Evolutionary conservation across 2,888 invertebrate species (phyloP).

Genomic region (Athripsodes cinereus): DNA sequence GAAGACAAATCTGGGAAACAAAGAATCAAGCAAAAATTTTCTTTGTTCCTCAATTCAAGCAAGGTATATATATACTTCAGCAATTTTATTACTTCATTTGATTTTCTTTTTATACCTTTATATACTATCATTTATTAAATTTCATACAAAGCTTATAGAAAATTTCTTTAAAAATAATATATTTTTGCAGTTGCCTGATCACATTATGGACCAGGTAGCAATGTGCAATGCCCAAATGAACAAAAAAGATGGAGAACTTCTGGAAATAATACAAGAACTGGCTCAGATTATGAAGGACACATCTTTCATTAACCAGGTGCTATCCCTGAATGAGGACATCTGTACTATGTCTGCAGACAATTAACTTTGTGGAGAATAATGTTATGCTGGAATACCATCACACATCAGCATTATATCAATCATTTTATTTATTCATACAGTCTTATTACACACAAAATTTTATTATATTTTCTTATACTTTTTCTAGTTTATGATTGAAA

Average conservation of each 20-base stretch:
- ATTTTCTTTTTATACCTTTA: too few relatives aligned
- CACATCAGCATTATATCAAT: neutral
- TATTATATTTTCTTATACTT: too few relatives aligned
- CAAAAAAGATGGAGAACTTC: conserved; percentile 58
- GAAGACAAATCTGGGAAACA: conserved; percentile 62
- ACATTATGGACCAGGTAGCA: conserved; percentile 54
- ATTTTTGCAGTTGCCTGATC: conserved; percentile 51
- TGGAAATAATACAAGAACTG: conserved; percentile 57
- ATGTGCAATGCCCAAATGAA: conserved; percentile 70
- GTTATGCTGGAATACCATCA: too few relatives aligned
- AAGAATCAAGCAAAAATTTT: conserved; percentile 71
- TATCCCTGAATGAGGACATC: conserved; percentile 76
- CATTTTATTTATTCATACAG: too few relatives aligned
- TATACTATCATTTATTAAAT: too few relatives aligned
- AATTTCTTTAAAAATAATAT: too few relatives aligned
- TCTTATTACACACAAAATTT: too few relatives aligned
- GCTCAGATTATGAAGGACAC: conserved; percentile 64
- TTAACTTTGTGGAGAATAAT: too few relatives aligned
- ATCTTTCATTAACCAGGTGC: conserved; percentile 66
- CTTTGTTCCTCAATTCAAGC: conserved; percentile 53
- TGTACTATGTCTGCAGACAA: conserved; percentile 62
- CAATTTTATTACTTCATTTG: neutral
- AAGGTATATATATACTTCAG: conserved; percentile 40
- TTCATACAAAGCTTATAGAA: too few relatives aligned
- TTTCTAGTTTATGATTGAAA: too few relatives aligned